Percentiles rank a stretch among this genome's conserved stretches.
Conservation (phyloP, 1,140 invertebrate species). For the Hyphantria cunea region DNA sequence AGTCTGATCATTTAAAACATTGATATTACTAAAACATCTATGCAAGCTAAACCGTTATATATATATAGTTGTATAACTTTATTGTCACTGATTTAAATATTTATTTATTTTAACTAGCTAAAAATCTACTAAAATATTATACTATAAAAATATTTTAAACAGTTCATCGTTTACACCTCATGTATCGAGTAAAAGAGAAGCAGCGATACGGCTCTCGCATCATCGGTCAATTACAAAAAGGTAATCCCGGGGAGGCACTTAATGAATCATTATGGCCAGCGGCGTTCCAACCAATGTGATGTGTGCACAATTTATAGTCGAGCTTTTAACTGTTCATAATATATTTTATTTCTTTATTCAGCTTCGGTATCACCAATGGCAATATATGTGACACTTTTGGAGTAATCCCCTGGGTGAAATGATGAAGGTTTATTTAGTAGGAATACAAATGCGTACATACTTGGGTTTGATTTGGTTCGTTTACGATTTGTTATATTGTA, state of each 20-base stretch:
- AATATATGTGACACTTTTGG: conserved; percentile 15
- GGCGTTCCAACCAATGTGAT: conserved; percentile 56
- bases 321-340: conserved; percentile 38
- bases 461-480: conserved; percentile 3
- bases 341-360: conserved; percentile 17
- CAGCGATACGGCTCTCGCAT: conserved; percentile 67
- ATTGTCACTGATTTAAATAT: no score
- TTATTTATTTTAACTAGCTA: no score
- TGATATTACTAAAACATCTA: no score
- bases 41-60: no score
- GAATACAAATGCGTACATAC: neutral
- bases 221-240: conserved; percentile 78
- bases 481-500: neutral
- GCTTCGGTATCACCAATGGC: neutral
- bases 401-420: conserved; percentile 17
- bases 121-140: no score
- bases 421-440: conserved; percentile 13
- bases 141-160: no score
- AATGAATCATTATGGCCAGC: conserved; percentile 76
- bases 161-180: conserved; percentile 30
- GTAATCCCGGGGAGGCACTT: conserved; percentile 76
- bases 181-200: conserved; percentile 49
- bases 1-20: no score
- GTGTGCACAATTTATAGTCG: conserved; percentile 61
- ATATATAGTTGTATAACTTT: no score